Conservation (phyloP, 2,797 vertebrate species). For the Loriculus beryllinus region DNA sequence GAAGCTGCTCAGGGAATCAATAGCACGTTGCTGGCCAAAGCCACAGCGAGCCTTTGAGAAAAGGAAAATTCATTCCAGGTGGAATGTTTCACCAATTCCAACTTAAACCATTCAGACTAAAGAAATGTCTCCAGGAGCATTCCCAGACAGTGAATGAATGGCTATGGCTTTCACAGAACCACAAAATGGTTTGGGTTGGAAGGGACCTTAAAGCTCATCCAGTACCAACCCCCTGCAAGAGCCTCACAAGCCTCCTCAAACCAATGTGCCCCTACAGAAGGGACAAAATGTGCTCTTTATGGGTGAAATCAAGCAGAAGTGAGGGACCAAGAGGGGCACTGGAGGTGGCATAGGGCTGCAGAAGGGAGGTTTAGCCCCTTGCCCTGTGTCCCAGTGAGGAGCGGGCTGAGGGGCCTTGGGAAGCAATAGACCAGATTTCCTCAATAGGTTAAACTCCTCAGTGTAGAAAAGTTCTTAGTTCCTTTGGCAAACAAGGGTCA, state of each 20-base stretch:
- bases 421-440: neutral
- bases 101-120: neutral
- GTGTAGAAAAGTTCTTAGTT: neutral
- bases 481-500: neutral
- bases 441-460: neutral
- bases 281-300: neutral
- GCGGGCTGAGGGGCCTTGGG: neutral
- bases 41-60: accelerated
- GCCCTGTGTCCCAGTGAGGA: neutral
- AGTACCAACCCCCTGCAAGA: neutral
- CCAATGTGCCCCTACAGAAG: accelerated
- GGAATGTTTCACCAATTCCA: accelerated
- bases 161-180: neutral
- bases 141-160: accelerated
- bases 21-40: accelerated
- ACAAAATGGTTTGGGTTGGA: neutral
- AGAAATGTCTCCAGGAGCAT: neutral
- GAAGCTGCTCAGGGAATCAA: accelerated
- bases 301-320: neutral
- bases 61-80: neutral
- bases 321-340: too few species aligned
- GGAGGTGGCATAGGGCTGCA: neutral
- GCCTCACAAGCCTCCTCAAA: neutral
- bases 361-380: accelerated
- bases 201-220: neutral